These are phyloP conservation scores for Cephus runcator DNA, from an alignment of 2,888 invertebrate species.

Conservation along the genomic window DNA sequence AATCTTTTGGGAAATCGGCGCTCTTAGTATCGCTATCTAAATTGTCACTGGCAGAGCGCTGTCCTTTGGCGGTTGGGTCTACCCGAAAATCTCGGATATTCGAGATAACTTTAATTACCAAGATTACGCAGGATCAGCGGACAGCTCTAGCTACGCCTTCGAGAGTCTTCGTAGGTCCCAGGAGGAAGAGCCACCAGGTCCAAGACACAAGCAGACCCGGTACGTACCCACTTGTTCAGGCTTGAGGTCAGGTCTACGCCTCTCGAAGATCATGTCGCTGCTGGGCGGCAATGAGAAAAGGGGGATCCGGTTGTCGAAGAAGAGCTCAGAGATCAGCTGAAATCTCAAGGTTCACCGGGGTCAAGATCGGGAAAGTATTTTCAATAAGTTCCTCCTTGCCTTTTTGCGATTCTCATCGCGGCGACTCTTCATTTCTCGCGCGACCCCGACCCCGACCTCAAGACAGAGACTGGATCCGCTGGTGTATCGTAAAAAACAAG, in stretches of 20 bases:
- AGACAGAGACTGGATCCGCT: background rate
- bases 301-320: background rate
- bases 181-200: constrained; percentile 10
- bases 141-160: background rate
- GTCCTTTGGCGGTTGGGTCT: constrained; percentile 28
- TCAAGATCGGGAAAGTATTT: background rate
- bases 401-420: background rate
- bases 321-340: background rate
- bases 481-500: background rate
- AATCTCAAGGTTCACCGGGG: background rate
- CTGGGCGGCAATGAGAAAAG: background rate
- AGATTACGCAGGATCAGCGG: constrained; percentile 17
- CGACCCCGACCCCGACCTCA: background rate
- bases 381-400: background rate
- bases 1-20: background rate
- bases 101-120: constrained; percentile 38
- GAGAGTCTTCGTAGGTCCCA: background rate
- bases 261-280: background rate
- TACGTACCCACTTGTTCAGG: background rate
- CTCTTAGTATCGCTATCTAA: constrained; percentile 36
- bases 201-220: background rate
- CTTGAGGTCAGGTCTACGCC: background rate
- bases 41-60: constrained; percentile 31
- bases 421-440: background rate
- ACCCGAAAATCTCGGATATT: constrained; percentile 32